These are phyloP conservation scores for Prionailurus viverrinus DNA, from an alignment of 2,113 vertebrate genomes.

Conservation along the genomic window DNA sequence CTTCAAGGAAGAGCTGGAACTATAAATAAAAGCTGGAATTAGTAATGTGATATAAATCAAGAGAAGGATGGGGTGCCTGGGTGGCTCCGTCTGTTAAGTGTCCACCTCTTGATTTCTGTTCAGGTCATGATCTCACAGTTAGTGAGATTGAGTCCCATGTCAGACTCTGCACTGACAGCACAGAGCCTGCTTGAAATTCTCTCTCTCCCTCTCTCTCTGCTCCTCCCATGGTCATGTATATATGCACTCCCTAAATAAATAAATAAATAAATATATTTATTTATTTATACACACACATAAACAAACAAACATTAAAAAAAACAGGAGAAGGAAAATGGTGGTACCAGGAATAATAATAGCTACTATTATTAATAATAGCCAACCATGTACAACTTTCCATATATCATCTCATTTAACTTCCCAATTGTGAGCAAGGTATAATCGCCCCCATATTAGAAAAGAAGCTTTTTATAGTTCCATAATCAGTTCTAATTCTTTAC, in stretches of 20 bases:
- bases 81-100: too few species aligned
- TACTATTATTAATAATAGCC: background rate
- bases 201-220: too few species aligned
- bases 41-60: background rate
- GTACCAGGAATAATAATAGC: background rate
- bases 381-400: background rate
- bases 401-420: background rate
- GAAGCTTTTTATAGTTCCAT: background rate
- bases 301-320: background rate
- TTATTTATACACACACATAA: too few species aligned
- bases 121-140: too few species aligned
- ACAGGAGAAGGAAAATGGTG: background rate
- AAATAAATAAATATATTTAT: too few species aligned
- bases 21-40: background rate
- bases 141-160: too few species aligned
- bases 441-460: background rate
- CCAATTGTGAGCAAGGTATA: background rate
- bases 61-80: background rate
- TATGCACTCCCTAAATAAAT: too few species aligned
- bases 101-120: too few species aligned
- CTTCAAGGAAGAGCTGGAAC: background rate
- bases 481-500: background rate
- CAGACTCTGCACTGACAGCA: too few species aligned
- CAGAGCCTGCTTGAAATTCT: too few species aligned
- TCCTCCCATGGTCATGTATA: too few species aligned